Evolutionary conservation across 1,140 invertebrate species (phyloP).

Genomic region (Cataglyphis hispanica): DNA sequence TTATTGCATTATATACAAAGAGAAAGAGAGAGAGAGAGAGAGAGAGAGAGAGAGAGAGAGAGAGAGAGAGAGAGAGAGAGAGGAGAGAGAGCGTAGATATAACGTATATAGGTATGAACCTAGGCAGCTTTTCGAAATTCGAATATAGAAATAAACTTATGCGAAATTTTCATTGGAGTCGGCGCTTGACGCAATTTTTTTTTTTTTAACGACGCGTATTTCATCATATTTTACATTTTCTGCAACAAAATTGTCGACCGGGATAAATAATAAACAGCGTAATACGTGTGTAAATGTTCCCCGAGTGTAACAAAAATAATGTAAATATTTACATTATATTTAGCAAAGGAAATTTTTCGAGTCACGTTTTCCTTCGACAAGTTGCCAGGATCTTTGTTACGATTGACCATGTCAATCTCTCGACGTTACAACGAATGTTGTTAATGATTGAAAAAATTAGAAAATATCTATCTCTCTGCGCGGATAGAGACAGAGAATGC

Average conservation of each 20-base stretch:
- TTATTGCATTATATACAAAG: slow-evolving; percentile 21
- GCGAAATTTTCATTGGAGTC: background rate
- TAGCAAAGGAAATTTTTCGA: background rate
- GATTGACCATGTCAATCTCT: background rate
- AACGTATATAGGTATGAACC: background rate
- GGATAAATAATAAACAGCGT: slow-evolving; percentile 14
- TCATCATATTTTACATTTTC: background rate
- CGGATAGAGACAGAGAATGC: background rate
- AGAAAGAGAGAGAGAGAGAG: slow-evolving; percentile 14
- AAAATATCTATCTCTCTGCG: slow-evolving; percentile 2
- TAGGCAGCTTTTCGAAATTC: slow-evolving; percentile 9
- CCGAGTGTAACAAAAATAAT: background rate
- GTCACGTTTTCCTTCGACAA: background rate
- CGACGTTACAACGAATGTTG: background rate
- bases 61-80: slow-evolving; percentile 29
- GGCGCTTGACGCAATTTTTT: background rate
- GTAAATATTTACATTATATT: background rate
- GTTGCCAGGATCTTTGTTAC: background rate
- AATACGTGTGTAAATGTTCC: background rate
- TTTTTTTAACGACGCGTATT: background rate
- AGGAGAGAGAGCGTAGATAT: background rate
- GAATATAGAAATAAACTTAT: background rate
- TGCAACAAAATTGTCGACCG: background rate
- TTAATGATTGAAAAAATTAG: slow-evolving; percentile 2
- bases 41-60: slow-evolving; percentile 18